Evolutionary conservation across 2,888 invertebrate genomes (phyloP).

Genomic region (Malthinus flaveolus): DNA sequence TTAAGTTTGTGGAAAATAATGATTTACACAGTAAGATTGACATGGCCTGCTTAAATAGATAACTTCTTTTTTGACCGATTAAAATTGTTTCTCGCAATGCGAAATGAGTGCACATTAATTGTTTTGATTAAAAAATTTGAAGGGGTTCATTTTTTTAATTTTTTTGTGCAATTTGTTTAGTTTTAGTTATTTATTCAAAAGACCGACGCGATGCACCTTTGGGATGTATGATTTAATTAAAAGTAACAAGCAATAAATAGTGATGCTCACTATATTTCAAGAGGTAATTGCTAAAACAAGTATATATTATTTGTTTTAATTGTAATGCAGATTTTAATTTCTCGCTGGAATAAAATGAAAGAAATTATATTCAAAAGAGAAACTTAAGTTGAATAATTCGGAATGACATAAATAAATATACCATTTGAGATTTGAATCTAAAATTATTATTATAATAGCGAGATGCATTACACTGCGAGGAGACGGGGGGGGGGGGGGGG

Average conservation of each 20-base stretch:
- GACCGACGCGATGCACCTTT: background rate
- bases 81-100: conserved; percentile 44
- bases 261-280: background rate
- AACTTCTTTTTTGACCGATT: conserved; percentile 50
- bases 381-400: too few relatives aligned
- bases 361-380: background rate
- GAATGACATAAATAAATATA: too few relatives aligned
- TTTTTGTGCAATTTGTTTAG: too few relatives aligned
- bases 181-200: background rate
- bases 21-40: conserved; percentile 31
- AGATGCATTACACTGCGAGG: too few relatives aligned
- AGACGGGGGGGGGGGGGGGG: too few relatives aligned
- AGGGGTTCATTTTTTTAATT: too few relatives aligned
- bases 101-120: conserved; percentile 16
- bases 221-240: background rate
- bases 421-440: too few relatives aligned
- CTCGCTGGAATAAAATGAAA: background rate
- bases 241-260: conserved; percentile 1
- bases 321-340: background rate
- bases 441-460: too few relatives aligned
- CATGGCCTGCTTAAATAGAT: conserved; percentile 31
- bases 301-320: background rate
- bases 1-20: conserved; percentile 28
- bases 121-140: conserved; percentile 5
- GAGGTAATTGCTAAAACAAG: background rate